Base-by-base conservation (phyloP, 2,888 invertebrate genomes). In the Drosophila macrospina region DNA sequence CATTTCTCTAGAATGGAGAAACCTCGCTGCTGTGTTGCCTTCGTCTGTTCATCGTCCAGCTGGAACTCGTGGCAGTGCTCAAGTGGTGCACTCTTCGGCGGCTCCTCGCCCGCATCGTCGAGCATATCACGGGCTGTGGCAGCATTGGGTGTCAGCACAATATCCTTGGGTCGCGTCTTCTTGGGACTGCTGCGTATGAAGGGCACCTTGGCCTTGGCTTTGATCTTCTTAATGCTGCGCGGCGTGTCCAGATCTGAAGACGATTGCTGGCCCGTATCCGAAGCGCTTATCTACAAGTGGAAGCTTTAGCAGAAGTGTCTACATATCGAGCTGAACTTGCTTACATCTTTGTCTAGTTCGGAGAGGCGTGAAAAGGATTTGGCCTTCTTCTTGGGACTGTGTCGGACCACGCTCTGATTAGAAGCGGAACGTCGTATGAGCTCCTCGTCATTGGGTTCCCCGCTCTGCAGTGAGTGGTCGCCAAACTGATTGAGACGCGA, bases 1-100 rank as follows among this genome's bases (percentile, higher is more conserved):
- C 94, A 94, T 79, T 94, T 94, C 80, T 94, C 94, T 28, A 94
- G 76, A 85, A 94, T 93, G 5, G 93, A 92, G 60, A 92, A 93
- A 37, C 83, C 89, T 0, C 89, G 89, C 32, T 88, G 74, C 24
- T 80, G 81, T 0, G 72, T 54, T 0, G 91, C 91, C 42, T 90
- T 77, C 2, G 60, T 51, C 5, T 74, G 60, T 24, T 82, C 88
- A 16, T 88, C 88, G 3, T 89, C 88, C 24, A 78, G 57, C 24
- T 86, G 84, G 6, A 86, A 86, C 24, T 86, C 66, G 0, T 62
- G 42, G 7, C 77, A 50, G 5, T 79, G 69, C 5, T 88, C 74
- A 0, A 80, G 72, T 3, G 90, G 90, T 15, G 91, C 90, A 57
- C 90, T 91, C 62, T 88, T 88, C 1, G 91, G 90, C 11, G 74